These are phyloP conservation scores for Coenonympha glycerion DNA, from an alignment of 2,888 invertebrate genomes.

Conservation along the genomic window DNA sequence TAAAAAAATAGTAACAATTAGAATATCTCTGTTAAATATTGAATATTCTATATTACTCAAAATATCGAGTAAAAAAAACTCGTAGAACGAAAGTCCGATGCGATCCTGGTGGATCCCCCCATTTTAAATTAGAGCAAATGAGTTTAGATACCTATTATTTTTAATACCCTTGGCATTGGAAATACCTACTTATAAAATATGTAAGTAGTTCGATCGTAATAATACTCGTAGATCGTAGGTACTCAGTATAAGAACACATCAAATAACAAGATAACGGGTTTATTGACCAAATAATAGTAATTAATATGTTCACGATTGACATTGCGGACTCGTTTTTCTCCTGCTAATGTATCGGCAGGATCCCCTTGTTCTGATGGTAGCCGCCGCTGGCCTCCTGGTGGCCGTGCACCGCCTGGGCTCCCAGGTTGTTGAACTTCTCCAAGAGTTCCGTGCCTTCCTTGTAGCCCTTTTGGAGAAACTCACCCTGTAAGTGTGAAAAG, in stretches of 20 bases:
- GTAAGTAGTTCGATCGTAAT: too few relatives aligned
- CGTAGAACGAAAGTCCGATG: too few relatives aligned
- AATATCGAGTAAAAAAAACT: too few relatives aligned
- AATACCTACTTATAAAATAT: too few relatives aligned
- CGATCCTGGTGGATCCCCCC: too few relatives aligned
- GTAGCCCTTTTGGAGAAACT: constrained; percentile 77
- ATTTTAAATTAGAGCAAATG: too few relatives aligned
- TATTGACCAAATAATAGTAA: background rate
- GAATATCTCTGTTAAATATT: too few relatives aligned
- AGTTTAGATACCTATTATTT: too few relatives aligned
- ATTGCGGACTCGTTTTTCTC: background rate
- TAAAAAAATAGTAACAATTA: too few relatives aligned
- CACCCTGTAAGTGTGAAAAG: constrained; percentile 49
- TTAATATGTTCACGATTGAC: background rate
- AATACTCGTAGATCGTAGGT: too few relatives aligned
- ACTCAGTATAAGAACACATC: background rate
- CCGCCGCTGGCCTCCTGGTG: constrained; percentile 77
- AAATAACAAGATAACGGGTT: background rate
- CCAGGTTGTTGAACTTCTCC: constrained; percentile 77
- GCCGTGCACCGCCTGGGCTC: constrained; percentile 77
- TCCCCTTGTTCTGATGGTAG: constrained; percentile 74
- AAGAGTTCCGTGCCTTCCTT: constrained; percentile 74
- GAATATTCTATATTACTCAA: too few relatives aligned
- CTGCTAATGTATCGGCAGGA: constrained; percentile 67
- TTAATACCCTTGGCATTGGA: too few relatives aligned